Base-by-base conservation (phyloP, 2,888 invertebrate genomes). In the Mesorhabditis sp. region DNA sequence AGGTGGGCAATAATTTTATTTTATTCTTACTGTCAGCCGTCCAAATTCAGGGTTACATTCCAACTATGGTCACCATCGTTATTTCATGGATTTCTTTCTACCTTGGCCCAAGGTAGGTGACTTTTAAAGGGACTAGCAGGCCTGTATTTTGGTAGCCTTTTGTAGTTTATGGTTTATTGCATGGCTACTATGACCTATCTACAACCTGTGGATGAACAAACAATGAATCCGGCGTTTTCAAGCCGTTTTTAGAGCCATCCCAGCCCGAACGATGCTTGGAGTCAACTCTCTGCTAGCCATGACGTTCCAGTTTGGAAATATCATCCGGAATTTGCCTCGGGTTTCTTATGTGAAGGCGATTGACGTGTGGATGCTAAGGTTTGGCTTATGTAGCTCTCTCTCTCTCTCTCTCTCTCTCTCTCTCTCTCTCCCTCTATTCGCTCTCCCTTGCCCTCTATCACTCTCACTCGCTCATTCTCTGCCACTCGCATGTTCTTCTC, bases 271-370 rank as follows among this genome's bases (percentile, higher is more conserved):
- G 5, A 86, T 85, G 85, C 74, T 85, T n/a, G 86, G 86, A 4
- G 86, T 85, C 43, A 85, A 85, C 67, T 80, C 84, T 4, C 75
- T 85, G n/a, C 76, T 85, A 43, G 86, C 86, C 0, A 85, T 86
- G 85, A 86, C 86, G 3, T 85, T 85, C 68, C 85, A 85, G 69
- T 85, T 85, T 68, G 86, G 86, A 62, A 85, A 86, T 67, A 86
- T 85, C 68, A 85, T 85, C 68, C 71, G 85, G 58, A 85, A 85
- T 69, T 72, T 85, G 43, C 85, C 85, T 4, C 69, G 85, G 15
- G 85, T 85, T 61, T 83, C 82, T n/a, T 85, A 85, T 68, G 85
- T 85, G 10, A 85, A 83, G 70, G 80, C 82, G 5, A 81, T 81
- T 65, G 84, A 84, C 69, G 82, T 84, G 3, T 84, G 84, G 84